Evolutionary conservation across 2,888 invertebrate species (phyloP).

Genomic region (Mylabris sibirica): DNA sequence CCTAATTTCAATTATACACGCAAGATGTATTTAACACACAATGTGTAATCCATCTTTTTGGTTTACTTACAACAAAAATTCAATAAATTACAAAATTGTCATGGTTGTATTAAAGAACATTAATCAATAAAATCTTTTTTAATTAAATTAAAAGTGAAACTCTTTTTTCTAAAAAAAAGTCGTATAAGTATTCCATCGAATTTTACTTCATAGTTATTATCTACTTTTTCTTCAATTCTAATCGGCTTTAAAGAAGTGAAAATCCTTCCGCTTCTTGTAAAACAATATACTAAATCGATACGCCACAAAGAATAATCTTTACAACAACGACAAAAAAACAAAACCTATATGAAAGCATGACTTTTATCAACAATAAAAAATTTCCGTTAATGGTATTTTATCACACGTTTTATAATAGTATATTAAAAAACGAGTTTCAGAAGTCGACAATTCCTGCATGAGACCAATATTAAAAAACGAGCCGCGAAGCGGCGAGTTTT

Average conservation of each 20-base stretch:
- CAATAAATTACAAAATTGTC: background rate
- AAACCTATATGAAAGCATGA: background rate
- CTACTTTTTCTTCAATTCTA: conserved; percentile 2
- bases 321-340: background rate
- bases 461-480: too few species aligned
- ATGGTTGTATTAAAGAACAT: background rate
- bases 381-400: background rate
- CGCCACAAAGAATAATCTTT: background rate
- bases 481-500: too few species aligned
- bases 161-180: background rate
- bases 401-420: background rate
- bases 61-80: background rate
- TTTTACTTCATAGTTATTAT: background rate
- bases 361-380: background rate
- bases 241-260: conserved; percentile 6
- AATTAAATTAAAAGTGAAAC: conserved; percentile 2
- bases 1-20: background rate
- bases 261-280: conserved; percentile 6
- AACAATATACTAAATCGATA: background rate
- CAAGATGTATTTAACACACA: background rate
- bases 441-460: too few species aligned
- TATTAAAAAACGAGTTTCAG: too few species aligned
- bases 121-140: background rate
- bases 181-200: background rate
- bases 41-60: background rate